Base-by-base conservation (phyloP, 2,888 invertebrate species). In the Melanargia galathea region DNA sequence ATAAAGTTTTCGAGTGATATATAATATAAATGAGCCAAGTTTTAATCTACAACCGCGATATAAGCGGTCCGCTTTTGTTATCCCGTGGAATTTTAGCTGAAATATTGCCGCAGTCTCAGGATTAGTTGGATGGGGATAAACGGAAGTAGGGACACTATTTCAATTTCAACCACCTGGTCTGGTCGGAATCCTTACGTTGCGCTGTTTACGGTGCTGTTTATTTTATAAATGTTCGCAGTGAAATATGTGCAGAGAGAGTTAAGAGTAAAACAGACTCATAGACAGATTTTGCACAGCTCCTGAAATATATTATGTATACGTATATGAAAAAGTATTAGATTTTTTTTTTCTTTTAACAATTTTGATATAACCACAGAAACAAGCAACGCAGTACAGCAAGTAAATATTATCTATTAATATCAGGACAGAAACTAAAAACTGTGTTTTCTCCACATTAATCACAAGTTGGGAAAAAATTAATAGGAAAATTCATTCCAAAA, bases 81-180 rank as follows among this genome's bases (percentile, higher is more conserved):
- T 75, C 71, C 75, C 63, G 65, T 35, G 78, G 75, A 78, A 78
- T 77, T 78, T 77, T 68, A 70, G 74, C 74, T 80, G 79, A 82
- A 73, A 79, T 82, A 81, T 77, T 74, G 71, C 76, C 71, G 64
- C 55, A 65, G 68, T 60, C 67, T 63, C 73, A 72, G 80, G 83
- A 82, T 84, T 82, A 80, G 67, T 69, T 51, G 45, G 73, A 74
- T 73, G 71, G 75, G 73, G 73, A 75, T 73, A 70, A 72, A 70
- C 72, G 64, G 71, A 70, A 71, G 57, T 60, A 75, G 75, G 67
- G 69, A 71, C 69, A 77, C 76, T 68, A 67, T 69, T 70, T 70
- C 67, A 71, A 65, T 68, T 79, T 76, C 75, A 74, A 73, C 75
- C 71, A 71, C 73, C 71, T 71, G 69, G 60, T 68, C 71, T 71